These are phyloP conservation scores for Rhopalosiphum nymphaeae DNA, from an alignment of 2,888 invertebrate species.

Conservation along the genomic window DNA sequence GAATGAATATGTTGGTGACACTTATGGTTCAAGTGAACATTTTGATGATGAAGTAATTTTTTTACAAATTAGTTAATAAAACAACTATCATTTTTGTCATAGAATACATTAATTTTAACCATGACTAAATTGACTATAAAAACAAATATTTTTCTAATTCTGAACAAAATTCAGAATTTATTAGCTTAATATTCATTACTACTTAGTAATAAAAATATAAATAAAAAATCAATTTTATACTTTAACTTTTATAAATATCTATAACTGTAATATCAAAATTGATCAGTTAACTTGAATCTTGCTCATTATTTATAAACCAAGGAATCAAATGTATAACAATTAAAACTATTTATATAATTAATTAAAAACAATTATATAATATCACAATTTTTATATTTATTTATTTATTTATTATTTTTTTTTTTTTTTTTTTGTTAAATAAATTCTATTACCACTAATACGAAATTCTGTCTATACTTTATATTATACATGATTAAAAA, in stretches of 20 bases:
- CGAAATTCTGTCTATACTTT: neutral
- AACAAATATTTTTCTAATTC: neutral
- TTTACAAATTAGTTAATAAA: neutral
- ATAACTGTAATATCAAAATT: neutral
- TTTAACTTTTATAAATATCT: neutral
- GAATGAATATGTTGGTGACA: constrained; percentile 89
- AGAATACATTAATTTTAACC: neutral
- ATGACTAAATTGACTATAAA: neutral
- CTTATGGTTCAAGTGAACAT: constrained; percentile 77
- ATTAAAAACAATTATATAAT: too few species aligned
- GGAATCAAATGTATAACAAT: neutral
- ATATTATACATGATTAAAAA: neutral
- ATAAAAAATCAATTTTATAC: neutral
- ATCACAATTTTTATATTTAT: neutral
- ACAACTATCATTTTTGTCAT: neutral
- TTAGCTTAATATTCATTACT: neutral
- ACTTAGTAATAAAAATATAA: neutral
- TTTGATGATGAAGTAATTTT: constrained; percentile 70
- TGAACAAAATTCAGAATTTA: neutral
- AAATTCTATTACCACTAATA: neutral
- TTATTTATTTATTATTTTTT: too few species aligned
- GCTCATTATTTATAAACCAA: neutral
- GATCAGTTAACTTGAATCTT: neutral
- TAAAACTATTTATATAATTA: neutral
- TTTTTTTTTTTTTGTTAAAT: neutral